Evolutionary conservation across 2,888 invertebrate species (phyloP).

Genomic region (Tipula vernalis): DNA sequence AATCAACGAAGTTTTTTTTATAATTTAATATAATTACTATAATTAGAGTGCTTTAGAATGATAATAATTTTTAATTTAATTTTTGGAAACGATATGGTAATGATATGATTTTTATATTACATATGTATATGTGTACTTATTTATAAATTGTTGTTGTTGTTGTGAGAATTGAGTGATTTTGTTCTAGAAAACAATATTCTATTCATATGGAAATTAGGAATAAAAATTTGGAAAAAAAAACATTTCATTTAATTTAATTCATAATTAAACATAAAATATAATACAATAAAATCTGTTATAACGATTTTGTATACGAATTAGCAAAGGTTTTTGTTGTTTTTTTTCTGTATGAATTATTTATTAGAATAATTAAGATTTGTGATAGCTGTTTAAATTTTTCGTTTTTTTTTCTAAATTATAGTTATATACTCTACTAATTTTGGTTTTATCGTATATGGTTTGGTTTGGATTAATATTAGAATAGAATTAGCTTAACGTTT

Average conservation of each 20-base stretch:
- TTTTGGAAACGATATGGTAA: background rate
- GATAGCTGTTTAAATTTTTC: background rate
- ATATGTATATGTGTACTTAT: background rate
- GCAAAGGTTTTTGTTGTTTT: background rate
- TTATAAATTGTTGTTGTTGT: background rate
- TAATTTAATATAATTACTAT: background rate
- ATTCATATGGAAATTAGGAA: background rate
- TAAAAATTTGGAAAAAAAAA: background rate
- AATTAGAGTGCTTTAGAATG: slow-evolving; percentile 4
- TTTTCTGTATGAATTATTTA: background rate
- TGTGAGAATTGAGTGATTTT: background rate
- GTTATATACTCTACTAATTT: background rate
- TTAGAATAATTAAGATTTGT: background rate
- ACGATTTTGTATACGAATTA: background rate
- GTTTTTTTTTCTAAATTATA: background rate
- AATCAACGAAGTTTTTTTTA: background rate
- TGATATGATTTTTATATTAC: background rate
- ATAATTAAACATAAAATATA: background rate
- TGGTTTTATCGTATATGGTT: background rate
- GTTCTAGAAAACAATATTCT: background rate
- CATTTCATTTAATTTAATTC: background rate
- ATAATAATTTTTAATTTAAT: background rate
- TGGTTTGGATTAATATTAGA: background rate
- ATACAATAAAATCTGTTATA: background rate
- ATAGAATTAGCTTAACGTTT: background rate